Evolutionary conservation across 2,888 invertebrate genomes (phyloP), one percentile per base, ranked within the genome.

Genomic region (Lasioglossum leucozonium): DNA sequence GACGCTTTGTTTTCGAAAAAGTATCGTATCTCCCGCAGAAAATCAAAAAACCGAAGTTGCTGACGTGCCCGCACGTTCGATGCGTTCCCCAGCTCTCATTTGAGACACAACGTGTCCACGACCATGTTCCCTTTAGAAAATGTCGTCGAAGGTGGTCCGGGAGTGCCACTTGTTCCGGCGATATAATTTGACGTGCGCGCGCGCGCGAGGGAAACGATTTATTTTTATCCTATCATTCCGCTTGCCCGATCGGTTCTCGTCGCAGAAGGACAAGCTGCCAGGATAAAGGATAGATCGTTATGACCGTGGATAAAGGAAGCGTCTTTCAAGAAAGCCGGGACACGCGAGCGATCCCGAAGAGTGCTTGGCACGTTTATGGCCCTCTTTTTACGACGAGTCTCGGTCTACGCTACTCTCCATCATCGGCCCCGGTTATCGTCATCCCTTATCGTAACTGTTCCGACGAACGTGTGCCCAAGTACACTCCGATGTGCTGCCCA

Each of bases 251-350:
- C 75, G 85, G 82, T 86, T 85, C 80, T 76, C 79, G 79, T 76
- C 51, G 22, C 42, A 58, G 74, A 51, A 79, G 77, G 84, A 88
- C 86, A 88, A 80, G 86, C 82, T 90, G 84, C 80, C 81, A 72
- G 78, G 84, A 84, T 86, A 86, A 91, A 88, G 81, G 91, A 90
- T 84, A 82, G 87, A 88, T 89, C 90, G 86, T 89, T 89, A 89
- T 75, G 77, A 79, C 40, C 34, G n/a, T 34, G 72, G 79, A 79
- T 78, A 85, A 85, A 89, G 79, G 90, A 82, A 89, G 79, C 77
- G 74, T 75, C 88, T 80, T 75, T 58, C 77, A 71, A 44, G 81
- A 51, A 72, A 82, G 85, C 81, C 80, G 82, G 80, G 88, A 84
- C 88, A 82, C 79, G 88, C 77, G 86, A 88, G 55, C 82, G 86